Conservation (phyloP, 1,140 invertebrate genomes). For the Brachionus manjavacas region DNA sequence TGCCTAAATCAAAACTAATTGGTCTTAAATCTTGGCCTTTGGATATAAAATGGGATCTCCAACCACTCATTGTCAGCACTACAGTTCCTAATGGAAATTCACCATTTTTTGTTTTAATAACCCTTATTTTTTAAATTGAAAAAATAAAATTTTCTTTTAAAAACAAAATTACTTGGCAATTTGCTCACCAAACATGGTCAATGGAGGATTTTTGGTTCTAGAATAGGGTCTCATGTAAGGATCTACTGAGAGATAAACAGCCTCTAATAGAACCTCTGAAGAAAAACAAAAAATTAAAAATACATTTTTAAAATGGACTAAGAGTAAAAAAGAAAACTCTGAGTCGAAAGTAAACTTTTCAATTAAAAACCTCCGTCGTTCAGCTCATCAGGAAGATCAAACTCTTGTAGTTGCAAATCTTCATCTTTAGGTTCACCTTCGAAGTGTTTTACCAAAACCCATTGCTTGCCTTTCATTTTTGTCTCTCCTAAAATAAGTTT, state of each 20-base stretch:
- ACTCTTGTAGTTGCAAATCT: constrained; percentile 65
- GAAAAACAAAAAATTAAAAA: not conserved
- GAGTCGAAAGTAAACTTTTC: not conserved
- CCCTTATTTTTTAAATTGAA: constrained; percentile 44
- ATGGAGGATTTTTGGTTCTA: not conserved
- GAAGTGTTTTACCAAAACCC: constrained; percentile 63
- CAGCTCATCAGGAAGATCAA: constrained; percentile 59
- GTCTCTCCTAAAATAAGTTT: not conserved
- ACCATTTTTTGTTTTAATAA: constrained; percentile 63
- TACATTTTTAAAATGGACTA: not conserved
- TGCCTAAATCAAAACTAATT: constrained; percentile 59
- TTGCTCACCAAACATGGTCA: constrained; percentile 44
- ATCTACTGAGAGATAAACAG: constrained; percentile 67
- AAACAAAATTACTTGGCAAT: constrained; percentile 3
- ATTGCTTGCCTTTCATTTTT: constrained; percentile 61
- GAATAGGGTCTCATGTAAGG: constrained; percentile 64
- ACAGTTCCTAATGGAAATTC: constrained; percentile 63
- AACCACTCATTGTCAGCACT: constrained; percentile 63
- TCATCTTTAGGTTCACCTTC: constrained; percentile 63
- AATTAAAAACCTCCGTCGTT: not conserved
- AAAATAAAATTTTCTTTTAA: not conserved
- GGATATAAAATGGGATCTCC: constrained; percentile 60
- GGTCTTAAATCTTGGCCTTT: constrained; percentile 44
- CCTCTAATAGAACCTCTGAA: constrained; percentile 65
- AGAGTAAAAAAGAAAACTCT: not conserved